Evolutionary conservation across 1,140 invertebrate genomes (phyloP), one percentile per base, ranked within the genome.

Genomic region (Oncopeltus fasciatus): DNA sequence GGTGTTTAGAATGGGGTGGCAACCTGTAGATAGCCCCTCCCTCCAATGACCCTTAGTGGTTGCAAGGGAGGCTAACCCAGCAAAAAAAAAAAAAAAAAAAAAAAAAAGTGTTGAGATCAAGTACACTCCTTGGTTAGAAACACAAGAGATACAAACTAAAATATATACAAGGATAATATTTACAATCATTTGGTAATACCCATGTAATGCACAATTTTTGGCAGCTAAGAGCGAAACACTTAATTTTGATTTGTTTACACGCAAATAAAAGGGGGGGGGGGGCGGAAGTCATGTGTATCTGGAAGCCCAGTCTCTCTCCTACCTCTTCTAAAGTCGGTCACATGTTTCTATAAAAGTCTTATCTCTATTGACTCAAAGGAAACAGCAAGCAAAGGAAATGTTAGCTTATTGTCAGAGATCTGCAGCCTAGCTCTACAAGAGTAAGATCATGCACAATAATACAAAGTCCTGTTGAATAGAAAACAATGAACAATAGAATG

Each of bases 191-290:
- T 53, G 49, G 49, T 53, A 53, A 53, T 53, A 53, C 49, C 26
- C 26, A 24, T 53, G 31, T 8, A 8, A 38, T 38, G 14, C 14
- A 8, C 21, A 53, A n/a, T n/a, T n/a, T 53, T 24, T 20, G 49
- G 49, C 49, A 53, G 49, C 49, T 53, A 53, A 53, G 49, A 53
- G 49, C 49, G 49, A 53, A 53, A 53, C 49, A 53, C 49, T 53
- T 53, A 53, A 53, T 53, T 53, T 53, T 51, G 47, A 51, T 51
- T 53, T 24, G 18, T 27, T 53, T 21, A 9, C 16, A 24, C 21
- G 49, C 24, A 14, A 3, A 27, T n/a, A 20, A 2, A 9, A 20
- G 44, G 49, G 14, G 24, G 49, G 49, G 49, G 49, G 49, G 49
- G 49, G 49, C 49, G 49, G 24, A 53, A 53, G 49, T 53, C 49